These are phyloP conservation scores for Campopleginae sp. DNA, from an alignment of 2,888 invertebrate genomes.

Conservation along the genomic window DNA sequence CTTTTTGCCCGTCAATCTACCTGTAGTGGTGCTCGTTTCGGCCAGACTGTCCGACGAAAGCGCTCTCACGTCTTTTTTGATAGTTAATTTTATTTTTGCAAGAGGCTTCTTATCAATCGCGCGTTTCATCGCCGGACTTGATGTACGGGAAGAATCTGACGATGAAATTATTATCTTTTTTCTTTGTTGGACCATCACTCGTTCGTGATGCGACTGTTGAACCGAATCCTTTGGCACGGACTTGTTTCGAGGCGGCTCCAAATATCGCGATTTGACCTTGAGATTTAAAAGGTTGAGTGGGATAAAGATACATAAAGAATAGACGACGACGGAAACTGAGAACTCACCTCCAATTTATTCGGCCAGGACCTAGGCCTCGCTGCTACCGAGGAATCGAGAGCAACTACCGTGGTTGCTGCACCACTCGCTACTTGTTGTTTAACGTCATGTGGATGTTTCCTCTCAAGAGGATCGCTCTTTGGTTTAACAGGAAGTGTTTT, in stretches of 20 bases:
- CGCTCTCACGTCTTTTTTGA: constrained; percentile 81
- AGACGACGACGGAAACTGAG: background rate
- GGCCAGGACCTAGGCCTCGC: constrained; percentile 82
- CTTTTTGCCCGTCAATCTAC: constrained; percentile 73
- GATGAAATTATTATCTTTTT: constrained; percentile 86
- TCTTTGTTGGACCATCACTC: constrained; percentile 82
- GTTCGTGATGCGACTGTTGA: constrained; percentile 73
- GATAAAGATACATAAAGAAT: background rate
- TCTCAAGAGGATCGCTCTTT: constrained; percentile 82
- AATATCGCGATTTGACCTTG: constrained; percentile 87
- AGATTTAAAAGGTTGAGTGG: background rate
- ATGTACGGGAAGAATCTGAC: constrained; percentile 89
- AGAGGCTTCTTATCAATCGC: constrained; percentile 79
- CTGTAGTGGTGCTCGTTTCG: constrained; percentile 78
- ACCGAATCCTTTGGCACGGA: constrained; percentile 76
- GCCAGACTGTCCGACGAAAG: constrained; percentile 86
- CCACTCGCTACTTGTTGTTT: constrained; percentile 68
- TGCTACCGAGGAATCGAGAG: background rate
- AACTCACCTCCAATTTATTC: constrained; percentile 80
- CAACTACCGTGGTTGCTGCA: background rate
- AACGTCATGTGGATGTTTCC: constrained; percentile 79
- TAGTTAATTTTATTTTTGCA: constrained; percentile 79
- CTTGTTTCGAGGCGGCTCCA: constrained; percentile 86
- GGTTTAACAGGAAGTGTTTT: constrained; percentile 78
- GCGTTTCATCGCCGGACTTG: constrained; percentile 87